phyloP scores from a whole-genome alignment of 2,113 vertebrate species.

The Odontesthes bonariensis region DNA sequence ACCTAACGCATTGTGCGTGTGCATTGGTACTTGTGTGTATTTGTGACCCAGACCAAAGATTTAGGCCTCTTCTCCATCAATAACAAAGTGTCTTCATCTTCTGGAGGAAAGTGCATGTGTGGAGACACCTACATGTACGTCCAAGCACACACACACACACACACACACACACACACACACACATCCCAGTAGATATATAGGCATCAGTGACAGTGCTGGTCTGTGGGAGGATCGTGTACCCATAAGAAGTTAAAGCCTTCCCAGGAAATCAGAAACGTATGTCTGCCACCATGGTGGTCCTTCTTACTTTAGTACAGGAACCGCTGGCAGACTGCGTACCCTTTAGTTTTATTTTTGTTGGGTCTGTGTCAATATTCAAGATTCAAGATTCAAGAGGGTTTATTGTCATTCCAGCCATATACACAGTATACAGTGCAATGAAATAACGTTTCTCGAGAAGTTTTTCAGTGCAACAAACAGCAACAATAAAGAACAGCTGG shows the following conservation, averaged over 20 bases:
- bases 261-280: conserved; percentile 92
- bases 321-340: too few species aligned
- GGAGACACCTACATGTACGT: conserved; percentile 4
- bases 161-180: conserved; percentile 21
- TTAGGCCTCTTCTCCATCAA: conserved; percentile 66
- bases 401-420: too few species aligned
- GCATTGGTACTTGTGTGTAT: conserved; percentile 9
- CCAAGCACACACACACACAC: conserved; percentile 35
- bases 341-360: neutral
- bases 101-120: conserved; percentile 30
- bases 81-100: conserved; percentile 75
- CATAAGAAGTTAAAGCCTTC: conserved; percentile 89
- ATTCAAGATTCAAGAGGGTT: too few species aligned
- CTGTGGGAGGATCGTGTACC: conserved; percentile 88
- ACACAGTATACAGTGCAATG: too few species aligned
- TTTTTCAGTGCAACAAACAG: too few species aligned
- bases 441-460: too few species aligned
- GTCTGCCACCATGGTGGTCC: conserved; percentile 89
- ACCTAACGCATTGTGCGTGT: conserved; percentile 44
- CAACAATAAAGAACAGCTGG: too few species aligned
- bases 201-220: conserved; percentile 83
- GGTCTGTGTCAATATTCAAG: too few species aligned
- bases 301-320: neutral
- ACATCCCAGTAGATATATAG: conserved; percentile 78
- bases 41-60: conserved; percentile 58